Percentiles rank a stretch among this genome's conserved stretches.
These are phyloP conservation scores for Acronicta psi DNA, from an alignment of 2,888 invertebrate species.

Conservation along the genomic window DNA sequence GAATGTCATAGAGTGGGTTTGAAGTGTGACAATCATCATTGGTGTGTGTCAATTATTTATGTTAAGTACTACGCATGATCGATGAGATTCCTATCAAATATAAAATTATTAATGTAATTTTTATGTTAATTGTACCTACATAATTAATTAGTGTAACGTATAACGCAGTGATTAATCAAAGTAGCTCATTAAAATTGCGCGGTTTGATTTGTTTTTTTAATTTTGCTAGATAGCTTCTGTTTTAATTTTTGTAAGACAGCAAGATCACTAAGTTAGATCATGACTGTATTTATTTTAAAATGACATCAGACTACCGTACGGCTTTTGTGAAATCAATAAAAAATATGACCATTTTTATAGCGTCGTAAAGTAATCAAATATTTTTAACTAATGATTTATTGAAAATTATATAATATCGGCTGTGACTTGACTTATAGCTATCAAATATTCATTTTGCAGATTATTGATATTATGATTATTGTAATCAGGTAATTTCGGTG, in stretches of 20 bases:
- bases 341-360: slow-evolving; percentile 38
- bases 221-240: slow-evolving; percentile 24
- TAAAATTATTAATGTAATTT: slow-evolving; percentile 24
- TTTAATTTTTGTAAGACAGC: slow-evolving; percentile 25
- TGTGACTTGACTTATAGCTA: slow-evolving; percentile 15
- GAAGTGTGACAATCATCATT: slow-evolving; percentile 51
- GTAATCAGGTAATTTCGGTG: slow-evolving; percentile 33
- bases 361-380: slow-evolving; percentile 21
- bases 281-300: slow-evolving; percentile 42
- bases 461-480: slow-evolving; percentile 32
- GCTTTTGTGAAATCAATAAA: slow-evolving; percentile 38
- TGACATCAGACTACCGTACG: slow-evolving; percentile 45
- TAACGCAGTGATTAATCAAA: slow-evolving; percentile 38
- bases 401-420: slow-evolving; percentile 16
- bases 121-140: slow-evolving; percentile 28
- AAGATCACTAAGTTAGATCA: no score
- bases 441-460: slow-evolving; percentile 32
- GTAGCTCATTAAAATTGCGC: slow-evolving; percentile 8
- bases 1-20: slow-evolving; percentile 15
- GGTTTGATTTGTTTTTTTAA: slow-evolving; percentile 3
- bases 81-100: slow-evolving; percentile 15
- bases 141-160: slow-evolving; percentile 32
- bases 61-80: slow-evolving; percentile 22
- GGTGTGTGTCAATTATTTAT: slow-evolving; percentile 36
- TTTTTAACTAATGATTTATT: slow-evolving; percentile 51